Percentiles rank a stretch among this genome's conserved stretches.
Evolutionary conservation across 2,888 invertebrate species (phyloP).

Genomic region (Pristionchus maxplancki): DNA sequence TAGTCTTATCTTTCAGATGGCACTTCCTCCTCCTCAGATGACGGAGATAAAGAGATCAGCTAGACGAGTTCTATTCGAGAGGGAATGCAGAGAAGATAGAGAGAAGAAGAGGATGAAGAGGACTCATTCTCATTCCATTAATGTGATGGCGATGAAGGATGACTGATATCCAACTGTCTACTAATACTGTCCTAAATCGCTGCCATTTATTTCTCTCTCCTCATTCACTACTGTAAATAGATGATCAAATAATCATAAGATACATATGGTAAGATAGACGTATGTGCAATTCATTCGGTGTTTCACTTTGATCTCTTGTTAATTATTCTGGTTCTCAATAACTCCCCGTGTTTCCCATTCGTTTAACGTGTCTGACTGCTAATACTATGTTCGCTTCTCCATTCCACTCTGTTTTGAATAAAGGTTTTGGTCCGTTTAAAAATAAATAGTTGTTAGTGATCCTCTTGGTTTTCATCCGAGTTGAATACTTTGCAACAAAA

Average conservation of each 20-base stretch:
- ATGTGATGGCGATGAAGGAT: neutral
- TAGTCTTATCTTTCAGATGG: neutral
- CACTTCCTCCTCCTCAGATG: neutral
- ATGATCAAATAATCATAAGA: neutral
- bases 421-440: no score
- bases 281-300: neutral
- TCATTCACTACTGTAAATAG: neutral
- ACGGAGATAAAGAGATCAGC: neutral
- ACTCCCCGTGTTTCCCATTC: neutral
- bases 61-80: neutral
- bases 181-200: neutral
- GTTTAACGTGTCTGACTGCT: neutral
- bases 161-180: neutral
- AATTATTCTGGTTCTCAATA: neutral
- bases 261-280: neutral
- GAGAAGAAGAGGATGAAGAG: neutral
- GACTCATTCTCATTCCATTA: neutral
- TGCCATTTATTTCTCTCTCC: neutral
- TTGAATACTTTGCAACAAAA: neutral
- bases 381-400: neutral
- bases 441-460: no score
- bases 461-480: neutral
- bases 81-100: neutral
- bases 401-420: neutral
- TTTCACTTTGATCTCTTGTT: slow-evolving; percentile 15